phyloP scores from a whole-genome alignment of 2,888 invertebrate species.

The Nephrocerus scutellatus region DNA sequence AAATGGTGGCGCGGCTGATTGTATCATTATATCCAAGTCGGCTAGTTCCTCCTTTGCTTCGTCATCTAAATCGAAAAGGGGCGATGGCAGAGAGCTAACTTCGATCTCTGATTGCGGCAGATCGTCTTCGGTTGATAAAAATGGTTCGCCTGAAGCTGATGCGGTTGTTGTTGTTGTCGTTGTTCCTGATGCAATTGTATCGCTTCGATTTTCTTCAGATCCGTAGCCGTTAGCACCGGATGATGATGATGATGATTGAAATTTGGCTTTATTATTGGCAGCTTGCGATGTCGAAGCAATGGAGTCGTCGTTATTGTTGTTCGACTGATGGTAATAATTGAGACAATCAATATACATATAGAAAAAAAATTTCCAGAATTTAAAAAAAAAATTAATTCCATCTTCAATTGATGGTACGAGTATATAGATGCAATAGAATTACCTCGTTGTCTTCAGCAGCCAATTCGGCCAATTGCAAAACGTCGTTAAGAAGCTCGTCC shows the following conservation, averaged over 20 bases:
- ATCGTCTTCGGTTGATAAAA: constrained; percentile 31
- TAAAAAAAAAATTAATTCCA: background rate
- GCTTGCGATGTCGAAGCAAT: constrained; percentile 40
- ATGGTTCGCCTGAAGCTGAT: constrained; percentile 14
- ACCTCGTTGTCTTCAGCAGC: constrained; percentile 35
- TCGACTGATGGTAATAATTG: background rate
- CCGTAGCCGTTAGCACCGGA: constrained; percentile 14
- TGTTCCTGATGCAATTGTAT: constrained; percentile 1
- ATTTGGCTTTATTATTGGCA: constrained; percentile 20
- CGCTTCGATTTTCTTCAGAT: constrained; percentile 14
- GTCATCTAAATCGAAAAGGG: constrained; percentile 46
- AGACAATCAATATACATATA: background rate
- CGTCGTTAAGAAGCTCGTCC: constrained; percentile 46
- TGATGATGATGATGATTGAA: constrained; percentile 21
- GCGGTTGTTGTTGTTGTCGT: constrained; percentile 6
- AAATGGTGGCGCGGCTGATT: constrained; percentile 43
- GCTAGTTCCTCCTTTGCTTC: constrained; percentile 44
- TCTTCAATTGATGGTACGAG: background rate
- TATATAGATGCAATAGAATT: constrained; percentile 10
- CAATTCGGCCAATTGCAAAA: constrained; percentile 42
- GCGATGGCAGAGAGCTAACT: constrained; percentile 37
- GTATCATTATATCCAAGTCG: constrained; percentile 44
- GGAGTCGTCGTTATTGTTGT: constrained; percentile 28
- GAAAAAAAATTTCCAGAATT: background rate
- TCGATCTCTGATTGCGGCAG: constrained; percentile 30